Evolutionary conservation across 1,140 invertebrate genomes (phyloP).

Genomic region (roundworm (Caenorhabditis elegans)): DNA sequence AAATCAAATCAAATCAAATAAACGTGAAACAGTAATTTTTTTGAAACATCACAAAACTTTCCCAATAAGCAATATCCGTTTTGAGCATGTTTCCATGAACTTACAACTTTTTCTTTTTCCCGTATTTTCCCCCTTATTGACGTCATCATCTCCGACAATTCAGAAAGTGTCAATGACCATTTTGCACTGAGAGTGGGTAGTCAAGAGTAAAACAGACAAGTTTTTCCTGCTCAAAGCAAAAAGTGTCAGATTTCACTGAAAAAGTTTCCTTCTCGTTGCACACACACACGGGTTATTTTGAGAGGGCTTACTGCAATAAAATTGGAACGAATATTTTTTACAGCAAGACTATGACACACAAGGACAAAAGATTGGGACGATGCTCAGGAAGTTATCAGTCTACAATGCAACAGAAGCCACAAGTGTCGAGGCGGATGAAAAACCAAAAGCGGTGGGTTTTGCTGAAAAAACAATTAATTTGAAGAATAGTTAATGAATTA

Average conservation of each 20-base stretch:
- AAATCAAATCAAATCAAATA: too few relatives aligned
- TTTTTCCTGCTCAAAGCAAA: background rate
- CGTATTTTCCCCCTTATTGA: background rate
- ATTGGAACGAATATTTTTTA: conserved; percentile 20
- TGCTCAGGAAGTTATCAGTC: conserved; percentile 64
- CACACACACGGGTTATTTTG: background rate
- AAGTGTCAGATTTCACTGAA: conserved; percentile 21
- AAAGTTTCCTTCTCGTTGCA: background rate
- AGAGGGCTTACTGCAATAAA: background rate
- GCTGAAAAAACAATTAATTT: background rate
- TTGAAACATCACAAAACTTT: too few relatives aligned
- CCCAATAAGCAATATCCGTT: too few relatives aligned
- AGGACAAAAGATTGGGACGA: conserved; percentile 66
- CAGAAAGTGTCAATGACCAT: conserved; percentile 24
- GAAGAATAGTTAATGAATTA: too few relatives aligned
- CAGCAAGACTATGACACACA: conserved; percentile 65
- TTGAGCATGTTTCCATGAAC: too few relatives aligned
- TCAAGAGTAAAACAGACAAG: conserved; percentile 9
- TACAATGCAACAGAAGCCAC: conserved; percentile 61
- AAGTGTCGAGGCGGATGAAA: conserved; percentile 58
- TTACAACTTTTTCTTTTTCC: too few relatives aligned
- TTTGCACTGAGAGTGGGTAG: background rate
- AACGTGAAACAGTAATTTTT: too few relatives aligned
- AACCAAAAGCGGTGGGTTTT: conserved; percentile 41
- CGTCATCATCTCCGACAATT: background rate